Evolutionary conservation across 2,113 vertebrate genomes (phyloP), one percentile per base, ranked within the genome.

Genomic region (Alligator sinensis): DNA sequence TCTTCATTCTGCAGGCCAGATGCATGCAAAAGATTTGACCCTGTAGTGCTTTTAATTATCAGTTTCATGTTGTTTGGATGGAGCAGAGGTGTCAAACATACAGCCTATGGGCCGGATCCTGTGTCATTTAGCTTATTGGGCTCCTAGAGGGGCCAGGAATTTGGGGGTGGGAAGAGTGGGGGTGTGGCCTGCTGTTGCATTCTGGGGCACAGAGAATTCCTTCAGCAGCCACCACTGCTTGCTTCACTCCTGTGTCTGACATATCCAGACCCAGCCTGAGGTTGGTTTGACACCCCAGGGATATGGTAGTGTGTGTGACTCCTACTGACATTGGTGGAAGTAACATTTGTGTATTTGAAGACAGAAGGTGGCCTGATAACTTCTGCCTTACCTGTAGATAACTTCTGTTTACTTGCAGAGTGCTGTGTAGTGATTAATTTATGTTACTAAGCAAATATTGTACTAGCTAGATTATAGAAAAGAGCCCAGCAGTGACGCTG

Each of bases 391-490:
- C 92, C 90, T 94, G 77, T 24, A 94, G 47, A 47, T 47, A 47
- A 47, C 47, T 80, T 77, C 81, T 24, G 59, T 57, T 93, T 88
- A 94, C 68, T 70, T 94, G 19, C 28, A 86, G 82, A 93, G 3
- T 83, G 18, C 21, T 81, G 28, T 19, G 59, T 5, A 68, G 77
- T 84, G 91, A 96, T 85, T 94, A 92, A 77, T 87, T 94, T 79
- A 30, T 28, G 78, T 13, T 54, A 68, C 16, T 89, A 89, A 77
- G 74, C 82, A 96, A 95, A 95, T 94, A 95, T 16, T 89, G 74
- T 92, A 94, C 92, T 91, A 94, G 86, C 84, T 83, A 83, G 93
- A 86, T 94, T 96, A 85, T 66, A 93, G 88, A 77, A 30, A 94
- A 94, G 75, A 94, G 17, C 88, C 92, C 80, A 81, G 61, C 54